Evolutionary conservation across 2,113 vertebrate genomes (phyloP).

Genomic region (Lasiurus cinereus): DNA sequence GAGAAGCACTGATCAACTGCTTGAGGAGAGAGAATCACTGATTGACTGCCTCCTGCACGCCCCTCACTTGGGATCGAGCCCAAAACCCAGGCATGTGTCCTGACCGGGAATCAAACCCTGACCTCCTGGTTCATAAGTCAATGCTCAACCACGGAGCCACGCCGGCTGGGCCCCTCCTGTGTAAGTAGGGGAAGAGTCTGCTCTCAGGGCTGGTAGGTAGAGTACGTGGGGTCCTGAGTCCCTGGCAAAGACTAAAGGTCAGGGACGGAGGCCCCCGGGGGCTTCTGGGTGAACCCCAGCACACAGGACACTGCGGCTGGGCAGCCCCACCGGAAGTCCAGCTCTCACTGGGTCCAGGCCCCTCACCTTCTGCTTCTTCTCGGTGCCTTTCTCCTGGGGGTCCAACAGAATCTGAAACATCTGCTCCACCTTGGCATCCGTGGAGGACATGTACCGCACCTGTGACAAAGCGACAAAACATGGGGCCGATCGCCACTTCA

Average conservation of each 20-base stretch:
- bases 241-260: not conserved
- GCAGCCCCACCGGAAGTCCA: not conserved
- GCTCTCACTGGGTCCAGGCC: not conserved
- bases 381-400: constrained; percentile 90
- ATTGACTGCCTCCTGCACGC: too few species aligned
- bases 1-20: too few species aligned
- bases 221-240: not conserved
- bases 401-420: constrained; percentile 97
- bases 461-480: constrained; percentile 69
- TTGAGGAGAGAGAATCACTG: too few species aligned
- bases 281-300: not conserved
- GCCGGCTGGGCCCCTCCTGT: not conserved
- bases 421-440: constrained; percentile 95
- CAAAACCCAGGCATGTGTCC: too few species aligned
- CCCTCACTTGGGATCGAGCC: too few species aligned
- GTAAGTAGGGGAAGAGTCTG: not conserved
- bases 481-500: fast-evolving
- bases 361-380: constrained; percentile 95
- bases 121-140: too few species aligned
- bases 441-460: constrained; percentile 93
- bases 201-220: not conserved
- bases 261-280: not conserved
- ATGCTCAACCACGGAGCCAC: too few species aligned
- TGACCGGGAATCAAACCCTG: too few species aligned
- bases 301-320: fast-evolving